phyloP scores from a whole-genome alignment of 1,140 invertebrate genomes.

The Gonatopus flavifemur region DNA sequence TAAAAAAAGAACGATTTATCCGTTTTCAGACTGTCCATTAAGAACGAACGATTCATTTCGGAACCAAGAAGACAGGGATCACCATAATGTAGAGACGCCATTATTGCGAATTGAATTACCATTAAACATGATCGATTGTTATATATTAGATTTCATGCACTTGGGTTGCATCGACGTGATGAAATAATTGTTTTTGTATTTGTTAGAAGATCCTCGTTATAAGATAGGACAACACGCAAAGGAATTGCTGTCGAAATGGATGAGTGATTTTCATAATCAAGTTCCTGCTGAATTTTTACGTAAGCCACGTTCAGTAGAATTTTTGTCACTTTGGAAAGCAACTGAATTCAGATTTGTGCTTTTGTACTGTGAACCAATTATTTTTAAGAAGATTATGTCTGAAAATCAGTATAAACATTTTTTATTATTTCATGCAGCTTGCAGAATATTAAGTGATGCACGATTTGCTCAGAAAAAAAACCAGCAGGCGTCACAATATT shows the following conservation, averaged over 20 bases:
- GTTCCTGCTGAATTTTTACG: too few species aligned
- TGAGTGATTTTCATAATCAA: not conserved
- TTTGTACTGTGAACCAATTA: slow-evolving; percentile 4
- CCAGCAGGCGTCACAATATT: not conserved
- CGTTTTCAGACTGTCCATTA: too few species aligned
- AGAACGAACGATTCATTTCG: slow-evolving; percentile 10
- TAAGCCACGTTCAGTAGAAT: too few species aligned
- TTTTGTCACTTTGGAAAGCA: too few species aligned
- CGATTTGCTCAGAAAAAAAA: not conserved
- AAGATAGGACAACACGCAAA: not conserved
- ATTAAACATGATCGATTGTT: slow-evolving; percentile 5
- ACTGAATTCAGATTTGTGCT: slow-evolving; percentile 13
- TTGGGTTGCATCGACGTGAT: too few species aligned
- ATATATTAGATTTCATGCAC: slow-evolving; percentile 21
- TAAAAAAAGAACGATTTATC: slow-evolving; percentile 10
- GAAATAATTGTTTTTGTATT: too few species aligned
- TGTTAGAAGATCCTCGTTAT: too few species aligned
- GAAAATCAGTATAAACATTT: slow-evolving; percentile 4
- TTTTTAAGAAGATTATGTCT: not conserved
- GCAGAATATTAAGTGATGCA: not conserved
- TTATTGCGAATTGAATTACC: slow-evolving; percentile 8
- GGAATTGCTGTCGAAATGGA: not conserved
- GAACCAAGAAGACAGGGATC: slow-evolving; percentile 1
- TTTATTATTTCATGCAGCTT: too few species aligned
- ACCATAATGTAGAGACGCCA: slow-evolving; percentile 9